Percentiles rank a stretch among this genome's conserved stretches.
phyloP scores from a whole-genome alignment of 2,797 vertebrate species.

The Triplophysa bombifrons region DNA sequence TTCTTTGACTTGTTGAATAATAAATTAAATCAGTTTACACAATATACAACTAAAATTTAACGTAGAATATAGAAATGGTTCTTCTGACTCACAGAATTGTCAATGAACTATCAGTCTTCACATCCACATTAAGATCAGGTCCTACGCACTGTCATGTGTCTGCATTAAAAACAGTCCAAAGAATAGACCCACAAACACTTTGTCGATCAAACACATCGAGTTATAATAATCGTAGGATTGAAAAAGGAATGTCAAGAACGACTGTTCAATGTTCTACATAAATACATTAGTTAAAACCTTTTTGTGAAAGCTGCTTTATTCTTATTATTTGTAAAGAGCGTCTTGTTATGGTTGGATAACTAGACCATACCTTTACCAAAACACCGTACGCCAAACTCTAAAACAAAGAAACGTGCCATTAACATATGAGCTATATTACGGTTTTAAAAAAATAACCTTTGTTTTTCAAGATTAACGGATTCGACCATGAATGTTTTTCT shows the following conservation, averaged over 20 bases:
- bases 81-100: constrained; percentile 19
- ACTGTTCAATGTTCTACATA: background rate
- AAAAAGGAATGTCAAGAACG: background rate
- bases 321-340: background rate
- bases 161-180: background rate
- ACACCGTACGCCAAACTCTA: background rate
- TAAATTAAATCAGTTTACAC: background rate
- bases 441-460: background rate
- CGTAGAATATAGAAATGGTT: background rate
- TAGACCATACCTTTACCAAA: background rate
- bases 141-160: background rate
- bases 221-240: background rate
- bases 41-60: background rate
- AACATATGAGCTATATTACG: constrained; percentile 2
- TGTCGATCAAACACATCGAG: background rate
- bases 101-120: background rate
- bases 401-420: background rate
- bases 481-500: constrained; percentile 7
- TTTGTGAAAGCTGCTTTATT: background rate
- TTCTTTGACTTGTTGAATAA: background rate
- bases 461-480: background rate
- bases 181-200: background rate
- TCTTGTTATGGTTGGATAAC: background rate
- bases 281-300: background rate
- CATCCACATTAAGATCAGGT: constrained; percentile 11